Base-by-base conservation (phyloP, 2,888 invertebrate genomes). In the Syritta pipiens region DNA sequence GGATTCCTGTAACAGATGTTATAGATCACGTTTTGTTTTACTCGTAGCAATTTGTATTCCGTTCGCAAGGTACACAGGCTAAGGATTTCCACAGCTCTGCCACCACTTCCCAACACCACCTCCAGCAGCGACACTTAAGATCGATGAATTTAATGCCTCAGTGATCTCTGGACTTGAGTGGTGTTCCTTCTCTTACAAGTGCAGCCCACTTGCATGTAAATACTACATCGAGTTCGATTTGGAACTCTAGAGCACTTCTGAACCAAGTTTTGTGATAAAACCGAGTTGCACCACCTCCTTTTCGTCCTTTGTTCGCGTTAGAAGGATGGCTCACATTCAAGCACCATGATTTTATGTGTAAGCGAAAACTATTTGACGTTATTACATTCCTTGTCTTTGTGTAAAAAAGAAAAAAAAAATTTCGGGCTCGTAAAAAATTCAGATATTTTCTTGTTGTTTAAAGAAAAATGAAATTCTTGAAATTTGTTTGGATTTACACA, bases 11-110 rank as follows among this genome's bases (percentile, higher is more conserved):
- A 69, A 62, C 22, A 37, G 55, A 32, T 63, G 57, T 28, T 72
- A 30, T 19, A 20, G 69, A 63, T 53, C 69, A 76, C 76, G 69
- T 69, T 24, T 14, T 57, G 24, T 67, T 53, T 53, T 32, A 4
- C 32, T 12, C 20, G 40, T 22, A 28, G 28, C 30, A 51, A 63
- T 76, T 76, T 37, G 24, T 76, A 63, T 69, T 69, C 69, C n/a
- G 10, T 12, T 63, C 42, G 28, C 26, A 26, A 46, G 37, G 46
- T 48, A 30, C 4, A 14, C 46, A 57, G 67, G 67, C 48, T 65
- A 46, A 55, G 35, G 24, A 63, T 63, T 51, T 37, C 19, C 20
- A 22, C n/a, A n/a, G n/a, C n/a, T n/a, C n/a, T 65, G 14, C 2
- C 9, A n/a, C 2, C 19, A 32, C 4, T 12, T 10, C 17, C 10